Conservation (phyloP, 1,140 invertebrate species). For the Aphelinus atriplicis region DNA sequence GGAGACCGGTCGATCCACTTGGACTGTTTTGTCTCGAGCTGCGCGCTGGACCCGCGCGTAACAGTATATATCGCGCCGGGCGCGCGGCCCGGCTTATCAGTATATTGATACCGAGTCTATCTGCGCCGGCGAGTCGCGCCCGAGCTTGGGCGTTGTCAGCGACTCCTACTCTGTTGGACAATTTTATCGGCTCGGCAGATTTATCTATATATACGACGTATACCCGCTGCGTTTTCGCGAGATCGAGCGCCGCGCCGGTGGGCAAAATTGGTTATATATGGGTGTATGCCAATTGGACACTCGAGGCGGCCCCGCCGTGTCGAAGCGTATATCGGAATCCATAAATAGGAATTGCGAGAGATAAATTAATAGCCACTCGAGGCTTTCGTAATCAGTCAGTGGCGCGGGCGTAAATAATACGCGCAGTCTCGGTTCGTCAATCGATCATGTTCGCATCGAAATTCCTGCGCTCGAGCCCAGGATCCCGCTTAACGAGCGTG, state of each 20-base stretch:
- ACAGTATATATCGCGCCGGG: conserved; percentile 48
- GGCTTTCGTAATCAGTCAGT: too few relatives aligned
- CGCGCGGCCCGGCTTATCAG: conserved; percentile 55
- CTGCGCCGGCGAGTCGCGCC: conserved; percentile 43
- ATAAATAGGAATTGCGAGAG: too few relatives aligned
- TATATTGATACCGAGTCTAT: conserved; percentile 54
- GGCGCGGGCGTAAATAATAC: too few relatives aligned
- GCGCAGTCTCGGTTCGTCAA: neutral
- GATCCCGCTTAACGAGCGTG: conserved; percentile 2
- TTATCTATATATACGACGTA: too few relatives aligned
- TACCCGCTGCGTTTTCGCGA: too few relatives aligned
- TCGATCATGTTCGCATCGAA: conserved; percentile 21
- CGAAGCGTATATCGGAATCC: too few relatives aligned
- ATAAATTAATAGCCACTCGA: too few relatives aligned
- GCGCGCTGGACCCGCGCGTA: conserved; percentile 46
- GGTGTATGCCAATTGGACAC: too few relatives aligned
- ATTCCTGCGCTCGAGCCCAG: neutral
- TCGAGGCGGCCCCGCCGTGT: too few relatives aligned
- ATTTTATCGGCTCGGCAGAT: too few relatives aligned
- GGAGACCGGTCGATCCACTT: conserved; percentile 16
- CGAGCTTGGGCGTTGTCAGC: conserved; percentile 39
- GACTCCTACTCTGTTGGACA: neutral
- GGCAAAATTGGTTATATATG: too few relatives aligned
- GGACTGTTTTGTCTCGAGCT: conserved; percentile 57
- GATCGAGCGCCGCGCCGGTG: too few relatives aligned